Conservation (phyloP, 1,140 invertebrate genomes). For the Planococcus citri region DNA sequence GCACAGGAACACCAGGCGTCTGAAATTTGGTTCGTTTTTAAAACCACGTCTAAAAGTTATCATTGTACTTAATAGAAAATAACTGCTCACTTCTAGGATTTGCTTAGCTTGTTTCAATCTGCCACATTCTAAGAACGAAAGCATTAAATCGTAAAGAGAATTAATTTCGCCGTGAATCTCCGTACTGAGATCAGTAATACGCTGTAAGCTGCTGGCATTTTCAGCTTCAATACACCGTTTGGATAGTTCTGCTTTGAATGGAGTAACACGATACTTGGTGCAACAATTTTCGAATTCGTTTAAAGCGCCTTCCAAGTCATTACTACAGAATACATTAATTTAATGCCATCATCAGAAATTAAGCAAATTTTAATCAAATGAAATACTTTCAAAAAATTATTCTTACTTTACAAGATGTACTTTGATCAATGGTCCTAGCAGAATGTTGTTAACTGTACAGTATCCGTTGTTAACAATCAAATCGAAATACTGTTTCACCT, state of each 20-base stretch:
- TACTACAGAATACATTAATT: no score
- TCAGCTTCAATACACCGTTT: conserved; percentile 57
- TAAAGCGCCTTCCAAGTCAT: conserved; percentile 48
- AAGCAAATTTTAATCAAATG: neutral
- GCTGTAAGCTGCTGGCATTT: conserved; percentile 61
- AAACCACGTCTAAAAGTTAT: no score
- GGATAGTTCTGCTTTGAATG: conserved; percentile 56
- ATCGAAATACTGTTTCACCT: conserved; percentile 47
- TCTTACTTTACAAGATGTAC: conserved; percentile 46
- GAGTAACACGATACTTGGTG: conserved; percentile 47
- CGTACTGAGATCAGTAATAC: conserved; percentile 62
- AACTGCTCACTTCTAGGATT: conserved; percentile 46
- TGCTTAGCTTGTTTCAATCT: conserved; percentile 60
- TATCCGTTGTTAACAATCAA: conserved; percentile 44
- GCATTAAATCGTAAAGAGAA: conserved; percentile 64
- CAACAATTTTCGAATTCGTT: conserved; percentile 53
- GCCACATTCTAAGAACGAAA: conserved; percentile 65
- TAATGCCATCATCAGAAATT: neutral
- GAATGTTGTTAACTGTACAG: conserved; percentile 41
- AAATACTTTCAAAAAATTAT: no score
- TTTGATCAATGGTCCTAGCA: conserved; percentile 57
- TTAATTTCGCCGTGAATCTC: conserved; percentile 66
- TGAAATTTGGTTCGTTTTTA: no score
- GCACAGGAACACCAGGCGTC: conserved; percentile 52
- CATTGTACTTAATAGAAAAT: no score